Conservation (phyloP, 2,797 vertebrate genomes). For the Aphelocoma californica region DNA sequence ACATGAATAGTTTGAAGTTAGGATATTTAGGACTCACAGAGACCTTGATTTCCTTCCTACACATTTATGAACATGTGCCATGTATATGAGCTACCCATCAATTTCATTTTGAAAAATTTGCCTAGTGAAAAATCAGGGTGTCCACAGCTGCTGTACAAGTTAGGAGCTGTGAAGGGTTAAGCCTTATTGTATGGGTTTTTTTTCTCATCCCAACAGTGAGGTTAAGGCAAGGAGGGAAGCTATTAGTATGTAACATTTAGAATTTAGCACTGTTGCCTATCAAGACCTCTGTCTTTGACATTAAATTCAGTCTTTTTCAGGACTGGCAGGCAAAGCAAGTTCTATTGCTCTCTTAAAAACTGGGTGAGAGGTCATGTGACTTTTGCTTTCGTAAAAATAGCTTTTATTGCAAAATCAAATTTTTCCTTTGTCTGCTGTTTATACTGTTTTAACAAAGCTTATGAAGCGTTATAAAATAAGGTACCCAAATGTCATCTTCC, state of each 20-base stretch:
- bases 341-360: conserved; percentile 37
- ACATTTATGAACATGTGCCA: not conserved
- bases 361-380: conserved; percentile 25
- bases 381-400: conserved; percentile 64
- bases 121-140: not conserved
- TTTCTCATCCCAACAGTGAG: not conserved
- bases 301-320: conserved; percentile 44
- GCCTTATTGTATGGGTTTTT: not conserved
- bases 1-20: not conserved
- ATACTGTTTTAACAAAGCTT: conserved; percentile 53
- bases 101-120: not conserved
- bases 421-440: conserved; percentile 61
- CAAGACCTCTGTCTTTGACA: conserved; percentile 31
- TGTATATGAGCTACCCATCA: not conserved
- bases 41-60: not conserved
- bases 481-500: conserved; percentile 1
- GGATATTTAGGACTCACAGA: not conserved
- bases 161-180: conserved; percentile 20
- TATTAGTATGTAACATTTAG: conserved; percentile 46
- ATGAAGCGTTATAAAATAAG: conserved; percentile 47
- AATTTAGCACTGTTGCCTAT: conserved; percentile 32
- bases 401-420: conserved; percentile 61
- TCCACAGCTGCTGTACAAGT: not conserved
- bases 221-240: not conserved
- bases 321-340: conserved; percentile 40